These are phyloP conservation scores for Acrossocheilus wenchowensis DNA, from an alignment of 2,797 vertebrate species.

Conservation along the genomic window DNA sequence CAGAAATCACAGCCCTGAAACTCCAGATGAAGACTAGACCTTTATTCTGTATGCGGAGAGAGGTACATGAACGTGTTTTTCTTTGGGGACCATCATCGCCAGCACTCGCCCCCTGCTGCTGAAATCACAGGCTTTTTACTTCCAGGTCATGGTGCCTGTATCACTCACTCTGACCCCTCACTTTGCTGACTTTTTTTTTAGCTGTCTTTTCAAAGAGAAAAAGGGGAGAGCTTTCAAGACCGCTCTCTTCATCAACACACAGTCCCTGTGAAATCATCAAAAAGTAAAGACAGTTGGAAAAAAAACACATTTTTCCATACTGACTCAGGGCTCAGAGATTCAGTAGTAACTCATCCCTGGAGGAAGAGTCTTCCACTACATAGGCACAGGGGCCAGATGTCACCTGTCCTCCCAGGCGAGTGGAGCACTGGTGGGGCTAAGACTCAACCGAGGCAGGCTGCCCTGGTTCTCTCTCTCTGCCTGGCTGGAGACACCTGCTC, in stretches of 20 bases:
- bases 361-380: conserved; percentile 47
- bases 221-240: conserved; percentile 26
- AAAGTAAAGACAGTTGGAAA: conserved; percentile 11
- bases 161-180: conserved; percentile 66
- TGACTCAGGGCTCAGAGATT: conserved; percentile 10
- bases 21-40: conserved; percentile 40
- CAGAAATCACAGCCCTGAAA: conserved; percentile 52
- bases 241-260: conserved; percentile 38
- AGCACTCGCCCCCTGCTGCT: conserved; percentile 53
- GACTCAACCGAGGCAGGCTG: conserved; percentile 31
- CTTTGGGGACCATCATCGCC: conserved; percentile 45
- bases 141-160: conserved; percentile 70
- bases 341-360: conserved; percentile 18
- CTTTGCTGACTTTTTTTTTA: conserved; percentile 47
- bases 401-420: conserved; percentile 62
- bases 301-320: not conserved
- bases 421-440: conserved; percentile 37
- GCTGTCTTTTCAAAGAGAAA: conserved; percentile 54
- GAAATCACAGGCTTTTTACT: conserved; percentile 69
- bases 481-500: conserved; percentile 77
- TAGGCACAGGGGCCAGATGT: conserved; percentile 53
- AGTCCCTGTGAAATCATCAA: conserved; percentile 42
- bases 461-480: conserved; percentile 54
- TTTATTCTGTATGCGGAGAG: conserved; percentile 37
- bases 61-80: conserved; percentile 40